phyloP scores from a whole-genome alignment of 37 sponge, comb jelly and placozoan genomes.

The Chondrilla cf. caribensis region DNA sequence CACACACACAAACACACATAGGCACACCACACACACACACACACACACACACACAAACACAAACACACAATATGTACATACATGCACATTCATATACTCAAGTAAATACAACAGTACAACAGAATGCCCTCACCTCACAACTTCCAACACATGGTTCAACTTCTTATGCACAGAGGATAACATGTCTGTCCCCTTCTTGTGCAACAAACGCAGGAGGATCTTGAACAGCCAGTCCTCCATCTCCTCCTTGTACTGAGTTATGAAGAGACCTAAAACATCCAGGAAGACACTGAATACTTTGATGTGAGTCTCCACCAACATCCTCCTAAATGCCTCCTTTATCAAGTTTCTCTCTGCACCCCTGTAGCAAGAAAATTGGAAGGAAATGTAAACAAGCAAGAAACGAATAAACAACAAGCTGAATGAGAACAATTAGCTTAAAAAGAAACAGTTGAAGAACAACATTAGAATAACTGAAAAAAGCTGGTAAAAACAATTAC shows the following conservation, averaged over 20 bases:
- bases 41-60: neutral
- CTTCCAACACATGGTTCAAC: conserved; percentile 53
- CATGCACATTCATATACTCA: neutral
- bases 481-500: too few species aligned
- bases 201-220: conserved; percentile 61
- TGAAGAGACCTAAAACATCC: conserved; percentile 54
- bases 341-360: conserved; percentile 58
- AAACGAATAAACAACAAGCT: neutral
- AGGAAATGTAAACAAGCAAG: neutral
- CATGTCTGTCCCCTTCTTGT: conserved; percentile 71
- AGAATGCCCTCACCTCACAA: conserved; percentile 44
- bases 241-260: conserved; percentile 48
- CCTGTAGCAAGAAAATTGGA: conserved; percentile 31
- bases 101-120: neutral
- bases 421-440: neutral
- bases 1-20: too few species aligned
- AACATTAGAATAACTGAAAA: too few species aligned
- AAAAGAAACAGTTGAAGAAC: too few species aligned
- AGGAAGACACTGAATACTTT: conserved; percentile 74
- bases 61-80: too few species aligned
- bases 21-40: too few species aligned
- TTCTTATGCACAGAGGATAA: conserved; percentile 58
- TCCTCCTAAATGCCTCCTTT: conserved; percentile 58
- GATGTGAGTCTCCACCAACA: conserved; percentile 72
- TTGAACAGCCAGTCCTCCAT: conserved; percentile 79